Evolutionary conservation across 2,888 invertebrate genomes (phyloP).

Genomic region (Amorpha juglandis): DNA sequence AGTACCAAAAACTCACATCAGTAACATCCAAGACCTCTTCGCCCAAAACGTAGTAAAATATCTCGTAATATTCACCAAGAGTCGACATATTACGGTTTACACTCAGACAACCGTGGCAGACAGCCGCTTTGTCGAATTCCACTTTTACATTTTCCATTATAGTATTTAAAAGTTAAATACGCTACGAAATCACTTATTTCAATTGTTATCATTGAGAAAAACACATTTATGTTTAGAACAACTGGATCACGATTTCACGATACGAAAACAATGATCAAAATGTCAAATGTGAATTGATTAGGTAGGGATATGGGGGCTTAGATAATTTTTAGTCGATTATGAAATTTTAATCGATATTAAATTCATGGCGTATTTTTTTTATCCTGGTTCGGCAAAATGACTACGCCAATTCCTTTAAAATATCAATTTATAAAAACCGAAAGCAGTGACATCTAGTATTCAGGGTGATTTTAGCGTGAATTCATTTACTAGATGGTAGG

Average conservation of each 20-base stretch:
- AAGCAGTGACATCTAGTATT: no score
- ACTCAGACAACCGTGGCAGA: conserved; percentile 30
- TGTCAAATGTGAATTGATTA: conserved; percentile 3
- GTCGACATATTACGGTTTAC: conserved; percentile 18
- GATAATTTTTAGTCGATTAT: conserved; percentile 2
- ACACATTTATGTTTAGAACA: background rate
- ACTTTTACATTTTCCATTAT: conserved; percentile 27
- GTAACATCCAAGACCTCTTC: conserved; percentile 6
- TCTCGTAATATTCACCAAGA: conserved; percentile 25
- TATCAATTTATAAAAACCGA: no score
- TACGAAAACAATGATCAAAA: background rate
- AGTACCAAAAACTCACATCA: conserved; percentile 16
- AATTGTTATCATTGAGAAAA: background rate
- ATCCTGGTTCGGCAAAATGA: no score
- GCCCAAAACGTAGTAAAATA: conserved; percentile 23
- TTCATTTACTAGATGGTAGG: no score
- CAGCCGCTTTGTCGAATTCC: conserved; percentile 23
- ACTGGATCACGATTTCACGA: background rate
- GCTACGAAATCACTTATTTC: background rate
- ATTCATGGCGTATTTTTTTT: no score
- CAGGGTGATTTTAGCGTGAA: no score
- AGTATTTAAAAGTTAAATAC: background rate
- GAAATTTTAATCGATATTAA: background rate
- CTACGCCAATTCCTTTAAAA: no score
- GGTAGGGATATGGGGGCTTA: no score